Base-by-base conservation (phyloP, 2,888 invertebrate genomes). In the Drosophila austrosaltans region DNA sequence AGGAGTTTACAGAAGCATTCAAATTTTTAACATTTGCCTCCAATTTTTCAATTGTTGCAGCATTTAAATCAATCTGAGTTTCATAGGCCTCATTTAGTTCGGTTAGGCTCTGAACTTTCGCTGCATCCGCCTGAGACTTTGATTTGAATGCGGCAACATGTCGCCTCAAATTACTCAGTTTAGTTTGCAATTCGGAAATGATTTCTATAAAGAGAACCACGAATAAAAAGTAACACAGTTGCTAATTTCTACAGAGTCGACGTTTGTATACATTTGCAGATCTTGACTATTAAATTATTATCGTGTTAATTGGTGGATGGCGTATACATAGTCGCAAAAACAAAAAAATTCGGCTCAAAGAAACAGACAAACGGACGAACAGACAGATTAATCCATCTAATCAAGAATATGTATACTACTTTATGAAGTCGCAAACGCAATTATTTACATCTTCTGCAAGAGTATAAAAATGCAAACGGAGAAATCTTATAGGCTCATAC, bases 141-240 rank as follows among this genome's bases (percentile, higher is more conserved):
- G 58, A 42, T 28, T 28, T 40, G 58, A 59, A 59, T 22, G 58
- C 58, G 3, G 58, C 58, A 22, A 59, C 58, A 28, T 59, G 58
- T 8, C 58, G 58, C 40, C 40, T 28, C 58, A 59, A 42, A 39
- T 22, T 39, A 22, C 10, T 32, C 16, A 57, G 6, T 57, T 57
- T 36, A 39, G 16, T 39, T 12, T 57, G 8, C 36, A 57, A 16
- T 2, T 57, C 57, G 10, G 25, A 16, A 48, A 48, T 48, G 8
- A 48, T 48, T 48, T 48, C 48, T 48, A 48, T 5, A 48, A 48
- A 48, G 8, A 22, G 8, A 22, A 48, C 20, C 10, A 25, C 12
- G 25, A 12, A 25, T 10, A 7, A 16, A 16, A 16, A 16, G 16
- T 16, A 16, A 16, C 16, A 16, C 16, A 16, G 16, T 16, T 16